Conservation (phyloP, 2,797 vertebrate genomes). For the Scolopax rusticola region DNA sequence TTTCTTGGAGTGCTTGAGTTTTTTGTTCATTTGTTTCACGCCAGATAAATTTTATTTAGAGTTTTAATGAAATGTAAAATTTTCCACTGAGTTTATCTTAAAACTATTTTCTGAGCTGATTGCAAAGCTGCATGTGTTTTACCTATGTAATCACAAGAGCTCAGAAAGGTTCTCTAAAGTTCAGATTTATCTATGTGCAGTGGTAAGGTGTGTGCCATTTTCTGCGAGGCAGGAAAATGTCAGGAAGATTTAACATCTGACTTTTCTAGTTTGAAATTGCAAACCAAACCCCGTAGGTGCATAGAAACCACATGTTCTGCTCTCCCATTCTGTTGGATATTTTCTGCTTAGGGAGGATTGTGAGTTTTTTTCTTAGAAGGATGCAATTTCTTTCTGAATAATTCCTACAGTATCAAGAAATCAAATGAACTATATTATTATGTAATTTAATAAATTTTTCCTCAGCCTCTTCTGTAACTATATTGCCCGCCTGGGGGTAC, state of each 20-base stretch:
- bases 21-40: not conserved
- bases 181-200: not conserved
- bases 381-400: conserved; percentile 9
- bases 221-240: conserved; percentile 1
- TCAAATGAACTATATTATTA: conserved; percentile 49
- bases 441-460: conserved; percentile 77
- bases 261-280: conserved; percentile 29
- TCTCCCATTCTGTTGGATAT: conserved; percentile 5
- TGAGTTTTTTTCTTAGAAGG: not conserved
- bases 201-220: not conserved
- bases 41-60: not conserved
- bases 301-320: conserved; percentile 8
- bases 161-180: not conserved
- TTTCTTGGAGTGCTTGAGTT: not conserved
- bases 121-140: rapidly evolving
- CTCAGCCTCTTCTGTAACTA: conserved; percentile 65
- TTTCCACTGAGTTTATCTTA: not conserved
- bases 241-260: conserved; percentile 45
- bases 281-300: not conserved
- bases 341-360: not conserved
- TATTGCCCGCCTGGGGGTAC: conserved; percentile 79
- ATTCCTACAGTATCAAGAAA: conserved; percentile 59
- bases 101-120: rapidly evolving
- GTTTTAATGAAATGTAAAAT: not conserved
- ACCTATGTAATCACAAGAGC: not conserved